Base-by-base conservation (phyloP, 2,113 vertebrate species). In the Brachypodius melanocephalos region DNA sequence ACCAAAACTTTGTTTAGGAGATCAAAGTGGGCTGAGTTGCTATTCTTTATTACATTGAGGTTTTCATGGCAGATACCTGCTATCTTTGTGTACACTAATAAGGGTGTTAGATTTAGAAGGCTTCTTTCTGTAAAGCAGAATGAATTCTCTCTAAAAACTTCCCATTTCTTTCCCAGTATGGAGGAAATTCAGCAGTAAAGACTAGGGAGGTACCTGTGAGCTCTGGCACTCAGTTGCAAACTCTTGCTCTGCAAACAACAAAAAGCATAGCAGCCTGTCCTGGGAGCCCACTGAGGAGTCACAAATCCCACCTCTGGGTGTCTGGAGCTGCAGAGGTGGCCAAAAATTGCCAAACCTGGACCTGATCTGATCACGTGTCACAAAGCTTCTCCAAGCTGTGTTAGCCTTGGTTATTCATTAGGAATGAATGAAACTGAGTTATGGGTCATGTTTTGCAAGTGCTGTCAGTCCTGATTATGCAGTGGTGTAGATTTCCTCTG, bases 391-490 rank as follows among this genome's bases (percentile, higher is more conserved):
- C 49, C 49, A 71, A 69, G 62, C 46, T 66, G 4, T 34, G 66
- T 93, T 82, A 85, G 82, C 43, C 67, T 58, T 76, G 88, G 51
- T 81, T 94, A 32, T 93, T 92, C 89, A 88, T 90, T 77, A 97
- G 71, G 63, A 94, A 77, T 83, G 75, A 94, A 88, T 36, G 46
- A 92, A 88, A 85, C 34, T 57, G 85, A 95, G 55, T 89, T 91
- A 69, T 40, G 71, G 94, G 69, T 87, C 76, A 40, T 86, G 49
- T 82, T 95, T 92, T 91, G 87, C 63, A 90, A 91, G 67, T 73
- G 43, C 82, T 88, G 91, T 93, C 94, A 91, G 91, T 88, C 55
- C 58, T 69, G 85, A 91, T 97, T 95, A 93, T 94, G 78, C 87
- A 77, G 74, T 69, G 83, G 68, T 87, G 78, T 80, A 15, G 78